Conservation (phyloP, 2,888 invertebrate species). For the Sarcophaga subvicina region DNA sequence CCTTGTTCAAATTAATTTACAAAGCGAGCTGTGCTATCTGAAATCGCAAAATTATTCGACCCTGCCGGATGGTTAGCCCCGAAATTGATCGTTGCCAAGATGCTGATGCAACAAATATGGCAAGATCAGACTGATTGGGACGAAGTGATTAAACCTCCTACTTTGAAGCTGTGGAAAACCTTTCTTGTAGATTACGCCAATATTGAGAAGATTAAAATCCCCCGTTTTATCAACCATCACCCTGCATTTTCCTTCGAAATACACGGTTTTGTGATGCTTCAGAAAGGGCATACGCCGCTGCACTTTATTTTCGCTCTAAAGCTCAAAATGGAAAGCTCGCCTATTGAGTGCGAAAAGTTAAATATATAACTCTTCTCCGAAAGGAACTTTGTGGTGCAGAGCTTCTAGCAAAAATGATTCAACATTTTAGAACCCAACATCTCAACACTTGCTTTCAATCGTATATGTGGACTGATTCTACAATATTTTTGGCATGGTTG, state of each 20-base stretch:
- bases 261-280: slow-evolving; percentile 51
- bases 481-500: slow-evolving; percentile 23
- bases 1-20: not conserved
- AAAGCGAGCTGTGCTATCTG: not conserved
- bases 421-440: not conserved
- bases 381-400: slow-evolving; percentile 1
- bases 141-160: not conserved
- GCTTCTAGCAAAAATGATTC: slow-evolving; percentile 18
- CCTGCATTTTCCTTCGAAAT: slow-evolving; percentile 4
- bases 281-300: not conserved
- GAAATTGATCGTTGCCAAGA: not conserved
- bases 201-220: not conserved
- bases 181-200: not conserved
- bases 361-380: not conserved
- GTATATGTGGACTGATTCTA: slow-evolving; percentile 4
- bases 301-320: slow-evolving; percentile 34
- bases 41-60: not conserved
- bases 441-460: not conserved
- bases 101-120: slow-evolving; percentile 9
- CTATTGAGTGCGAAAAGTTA: not conserved
- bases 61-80: too few species aligned
- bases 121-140: not conserved
- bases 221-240: not conserved
- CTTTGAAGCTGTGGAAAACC: not conserved
- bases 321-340: not conserved